Percentiles rank a stretch among this genome's conserved stretches.
phyloP scores from a whole-genome alignment of 2,113 vertebrate species.

The Nymphicus hollandicus region DNA sequence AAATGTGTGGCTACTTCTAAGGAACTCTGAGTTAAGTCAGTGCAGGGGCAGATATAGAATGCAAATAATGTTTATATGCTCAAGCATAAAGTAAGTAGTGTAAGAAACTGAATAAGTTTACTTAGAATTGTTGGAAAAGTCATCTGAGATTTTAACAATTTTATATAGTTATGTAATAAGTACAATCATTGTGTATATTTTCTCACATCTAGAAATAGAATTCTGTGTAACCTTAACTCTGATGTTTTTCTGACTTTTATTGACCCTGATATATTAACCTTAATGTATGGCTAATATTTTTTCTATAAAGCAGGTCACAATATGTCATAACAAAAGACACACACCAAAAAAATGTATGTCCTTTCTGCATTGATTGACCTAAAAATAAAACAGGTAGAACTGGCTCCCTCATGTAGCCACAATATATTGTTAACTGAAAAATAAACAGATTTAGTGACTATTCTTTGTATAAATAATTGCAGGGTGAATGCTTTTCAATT shows the following conservation, averaged over 20 bases:
- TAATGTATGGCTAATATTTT: neutral
- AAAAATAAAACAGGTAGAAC: neutral
- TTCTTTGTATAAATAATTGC: neutral
- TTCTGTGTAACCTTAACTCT: neutral
- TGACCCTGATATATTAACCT: neutral
- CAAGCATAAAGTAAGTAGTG: neutral
- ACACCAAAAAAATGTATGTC: neutral
- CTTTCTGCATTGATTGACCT: neutral
- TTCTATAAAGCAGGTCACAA: neutral
- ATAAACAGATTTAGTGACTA: neutral
- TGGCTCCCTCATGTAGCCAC: neutral
- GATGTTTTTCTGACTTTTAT: neutral
- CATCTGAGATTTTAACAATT: neutral
- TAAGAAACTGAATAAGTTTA: neutral
- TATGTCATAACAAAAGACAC: neutral
- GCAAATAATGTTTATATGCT: neutral
- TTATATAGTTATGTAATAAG: neutral
- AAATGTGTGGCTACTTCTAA: rapidly evolving
- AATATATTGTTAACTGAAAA: neutral
- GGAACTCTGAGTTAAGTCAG: neutral
- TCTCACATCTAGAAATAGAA: neutral
- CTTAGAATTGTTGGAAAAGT: neutral
- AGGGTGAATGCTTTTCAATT: neutral
- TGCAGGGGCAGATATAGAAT: neutral
- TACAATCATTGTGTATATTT: neutral